phyloP scores from a whole-genome alignment of 2,113 vertebrate genomes.

The Pygoscelis adeliae region DNA sequence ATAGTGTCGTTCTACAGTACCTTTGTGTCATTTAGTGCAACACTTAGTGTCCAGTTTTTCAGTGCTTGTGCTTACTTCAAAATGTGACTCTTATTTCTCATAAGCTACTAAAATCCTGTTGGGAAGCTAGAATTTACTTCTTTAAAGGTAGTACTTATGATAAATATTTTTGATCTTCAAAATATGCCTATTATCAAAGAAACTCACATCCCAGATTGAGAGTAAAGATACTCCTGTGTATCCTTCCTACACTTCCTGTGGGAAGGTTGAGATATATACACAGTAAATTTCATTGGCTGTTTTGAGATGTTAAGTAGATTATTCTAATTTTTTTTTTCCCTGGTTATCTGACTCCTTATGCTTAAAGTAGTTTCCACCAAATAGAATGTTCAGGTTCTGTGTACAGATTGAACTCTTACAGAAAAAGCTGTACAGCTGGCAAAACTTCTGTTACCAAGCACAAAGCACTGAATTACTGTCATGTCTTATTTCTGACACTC shows the following conservation, averaged over 20 bases:
- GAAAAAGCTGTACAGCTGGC: not conserved
- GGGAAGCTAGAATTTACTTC: not conserved
- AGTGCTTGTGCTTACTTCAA: not conserved
- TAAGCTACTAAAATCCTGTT: not conserved
- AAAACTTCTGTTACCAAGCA: not conserved
- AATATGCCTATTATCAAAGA: not conserved
- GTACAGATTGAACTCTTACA: not conserved
- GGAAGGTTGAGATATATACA: not conserved
- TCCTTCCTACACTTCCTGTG: not conserved
- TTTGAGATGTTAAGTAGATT: not conserved
- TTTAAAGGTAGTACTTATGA: not conserved
- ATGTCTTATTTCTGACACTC: not conserved
- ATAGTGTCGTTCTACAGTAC: not conserved
- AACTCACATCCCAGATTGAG: not conserved
- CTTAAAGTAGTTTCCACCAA: not conserved
- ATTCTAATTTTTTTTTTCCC: not conserved
- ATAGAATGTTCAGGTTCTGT: not conserved
- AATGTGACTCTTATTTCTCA: not conserved
- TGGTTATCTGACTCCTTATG: not conserved
- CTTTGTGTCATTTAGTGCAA: not conserved
- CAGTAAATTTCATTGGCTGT: not conserved
- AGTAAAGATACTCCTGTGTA: not conserved
- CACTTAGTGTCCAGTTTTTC: not conserved
- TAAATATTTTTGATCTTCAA: not conserved
- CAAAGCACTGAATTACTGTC: not conserved